Evolutionary conservation across 2,797 vertebrate genomes (phyloP).

Genomic region (Gadopsis bispinosus): DNA sequence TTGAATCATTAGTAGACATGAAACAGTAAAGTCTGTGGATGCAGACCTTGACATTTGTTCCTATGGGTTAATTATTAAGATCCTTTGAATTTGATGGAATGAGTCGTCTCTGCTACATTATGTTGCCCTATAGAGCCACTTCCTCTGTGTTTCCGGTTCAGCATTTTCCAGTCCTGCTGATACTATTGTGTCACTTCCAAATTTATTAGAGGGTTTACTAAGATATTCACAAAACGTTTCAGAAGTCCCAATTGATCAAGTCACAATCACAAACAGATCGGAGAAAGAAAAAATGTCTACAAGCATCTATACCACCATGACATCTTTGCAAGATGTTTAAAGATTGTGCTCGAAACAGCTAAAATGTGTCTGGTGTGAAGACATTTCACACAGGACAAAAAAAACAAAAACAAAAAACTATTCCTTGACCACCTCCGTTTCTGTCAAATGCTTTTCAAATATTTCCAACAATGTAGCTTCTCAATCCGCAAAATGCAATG

Average conservation of each 20-base stretch:
- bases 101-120: not conserved
- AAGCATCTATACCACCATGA: not conserved
- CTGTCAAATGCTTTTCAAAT: not conserved
- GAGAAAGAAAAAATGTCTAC: not conserved
- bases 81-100: not conserved
- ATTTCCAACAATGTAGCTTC: not conserved
- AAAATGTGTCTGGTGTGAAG: too few relatives aligned
- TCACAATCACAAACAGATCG: not conserved
- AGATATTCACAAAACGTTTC: slow-evolving; percentile 4
- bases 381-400: not conserved
- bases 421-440: not conserved
- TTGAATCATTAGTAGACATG: slow-evolving; percentile 18
- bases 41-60: slow-evolving; percentile 39
- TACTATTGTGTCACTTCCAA: not conserved
- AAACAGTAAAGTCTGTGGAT: slow-evolving; percentile 36
- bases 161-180: not conserved
- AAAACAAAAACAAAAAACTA: not conserved
- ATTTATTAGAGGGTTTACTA: not conserved
- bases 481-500: not conserved
- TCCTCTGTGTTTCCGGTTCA: not conserved
- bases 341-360: not conserved
- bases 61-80: not conserved
- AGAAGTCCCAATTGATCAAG: not conserved
- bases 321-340: not conserved
- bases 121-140: not conserved